Evolutionary conservation across 2,888 invertebrate species (phyloP).

Genomic region (Macaria liturata): DNA sequence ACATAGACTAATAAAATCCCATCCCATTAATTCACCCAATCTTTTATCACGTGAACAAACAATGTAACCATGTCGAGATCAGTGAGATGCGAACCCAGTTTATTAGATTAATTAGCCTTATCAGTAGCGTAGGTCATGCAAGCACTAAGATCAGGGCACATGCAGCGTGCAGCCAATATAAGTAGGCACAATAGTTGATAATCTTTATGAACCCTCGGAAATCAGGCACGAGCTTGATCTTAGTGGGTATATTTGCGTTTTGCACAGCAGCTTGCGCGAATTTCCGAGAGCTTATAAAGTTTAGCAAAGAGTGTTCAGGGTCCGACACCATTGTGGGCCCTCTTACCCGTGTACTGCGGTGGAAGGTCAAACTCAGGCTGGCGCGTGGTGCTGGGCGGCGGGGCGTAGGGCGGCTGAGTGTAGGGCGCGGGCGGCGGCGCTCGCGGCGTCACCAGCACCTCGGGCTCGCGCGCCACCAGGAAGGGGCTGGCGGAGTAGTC

Average conservation of each 20-base stretch:
- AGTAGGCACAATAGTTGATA: too few species aligned
- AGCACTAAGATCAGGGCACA: conserved; percentile 33
- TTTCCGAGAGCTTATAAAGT: too few species aligned
- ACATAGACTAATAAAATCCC: too few species aligned
- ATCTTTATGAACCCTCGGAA: too few species aligned
- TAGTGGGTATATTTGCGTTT: too few species aligned
- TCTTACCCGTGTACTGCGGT: conserved; percentile 64
- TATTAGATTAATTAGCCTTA: conserved; percentile 9
- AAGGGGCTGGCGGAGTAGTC: conserved; percentile 47
- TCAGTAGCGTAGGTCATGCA: conserved; percentile 35
- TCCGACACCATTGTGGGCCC: conserved; percentile 11
- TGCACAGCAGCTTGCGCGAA: too few species aligned
- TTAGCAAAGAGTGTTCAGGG: too few species aligned
- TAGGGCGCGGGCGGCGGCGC: conserved; percentile 21
- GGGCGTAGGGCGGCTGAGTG: conserved; percentile 14
- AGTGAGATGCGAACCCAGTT: conserved; percentile 2
- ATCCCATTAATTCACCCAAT: not conserved
- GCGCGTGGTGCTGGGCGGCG: conserved; percentile 39
- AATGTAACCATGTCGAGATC: conserved; percentile 2
- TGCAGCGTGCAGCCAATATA: conserved; percentile 37
- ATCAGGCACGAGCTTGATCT: too few species aligned
- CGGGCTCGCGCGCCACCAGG: conserved; percentile 43
- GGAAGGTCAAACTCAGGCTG: conserved; percentile 46
- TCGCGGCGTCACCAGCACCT: conserved; percentile 23
- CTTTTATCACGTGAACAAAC: not conserved